phyloP scores from a whole-genome alignment of 2,888 invertebrate species.

The Eretmocerus hayati region DNA sequence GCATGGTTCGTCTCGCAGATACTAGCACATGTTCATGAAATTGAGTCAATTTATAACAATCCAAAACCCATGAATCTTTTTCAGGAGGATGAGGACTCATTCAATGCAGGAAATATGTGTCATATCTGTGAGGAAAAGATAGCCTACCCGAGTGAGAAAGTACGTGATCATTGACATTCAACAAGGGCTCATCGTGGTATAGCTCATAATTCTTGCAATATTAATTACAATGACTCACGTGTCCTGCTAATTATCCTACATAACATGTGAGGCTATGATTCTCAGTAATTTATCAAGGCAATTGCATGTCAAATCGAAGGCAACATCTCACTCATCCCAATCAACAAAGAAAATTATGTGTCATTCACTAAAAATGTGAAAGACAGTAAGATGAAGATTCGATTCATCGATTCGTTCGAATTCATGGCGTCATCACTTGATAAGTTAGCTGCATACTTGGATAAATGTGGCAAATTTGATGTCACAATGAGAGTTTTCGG shows the following conservation, averaged over 20 bases:
- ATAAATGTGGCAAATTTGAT: too few species aligned
- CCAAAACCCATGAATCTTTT: not conserved
- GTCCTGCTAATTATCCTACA: conserved; percentile 24
- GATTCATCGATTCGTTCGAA: conserved; percentile 1
- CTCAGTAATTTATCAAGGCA: conserved; percentile 2
- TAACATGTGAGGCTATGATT: conserved; percentile 22
- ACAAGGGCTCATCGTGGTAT: conserved; percentile 21
- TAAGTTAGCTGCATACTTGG: conserved; percentile 9
- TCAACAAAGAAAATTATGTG: conserved; percentile 3
- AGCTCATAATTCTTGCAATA: conserved; percentile 22
- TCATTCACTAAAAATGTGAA: conserved; percentile 9
- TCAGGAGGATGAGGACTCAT: not conserved
- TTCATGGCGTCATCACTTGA: conserved; percentile 12
- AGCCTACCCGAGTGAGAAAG: conserved; percentile 10
- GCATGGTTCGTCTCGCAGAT: conserved; percentile 11
- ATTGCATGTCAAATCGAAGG: not conserved
- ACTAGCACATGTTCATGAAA: not conserved
- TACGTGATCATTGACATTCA: conserved; percentile 22
- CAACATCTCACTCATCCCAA: not conserved
- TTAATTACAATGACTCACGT: conserved; percentile 16
- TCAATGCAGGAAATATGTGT: conserved; percentile 4
- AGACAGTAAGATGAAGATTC: conserved; percentile 7
- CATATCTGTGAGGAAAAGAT: conserved; percentile 16
- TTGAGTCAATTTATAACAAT: not conserved
- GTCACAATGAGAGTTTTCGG: too few species aligned